Conservation (phyloP, 2,113 vertebrate species). For the Hemichromis elongatus region DNA sequence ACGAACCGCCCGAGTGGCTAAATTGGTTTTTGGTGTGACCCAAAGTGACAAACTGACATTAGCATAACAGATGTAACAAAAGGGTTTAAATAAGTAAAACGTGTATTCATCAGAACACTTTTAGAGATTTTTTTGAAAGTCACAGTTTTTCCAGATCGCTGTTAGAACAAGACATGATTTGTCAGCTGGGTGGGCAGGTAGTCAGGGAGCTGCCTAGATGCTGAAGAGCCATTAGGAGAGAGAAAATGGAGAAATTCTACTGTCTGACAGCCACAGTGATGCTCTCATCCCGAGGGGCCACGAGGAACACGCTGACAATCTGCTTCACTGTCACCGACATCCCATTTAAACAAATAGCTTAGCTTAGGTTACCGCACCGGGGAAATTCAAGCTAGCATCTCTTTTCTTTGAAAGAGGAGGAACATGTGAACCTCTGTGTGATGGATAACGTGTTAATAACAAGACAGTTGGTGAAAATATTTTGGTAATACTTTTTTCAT, state of each 20-base stretch:
- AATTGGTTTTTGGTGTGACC: background rate
- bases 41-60: background rate
- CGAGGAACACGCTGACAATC: constrained; percentile 59
- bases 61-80: background rate
- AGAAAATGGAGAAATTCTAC: constrained; percentile 64
- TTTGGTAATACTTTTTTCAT: background rate
- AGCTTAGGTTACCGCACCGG: constrained; percentile 43
- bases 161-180: constrained; percentile 29
- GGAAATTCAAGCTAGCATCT: constrained; percentile 36
- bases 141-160: constrained; percentile 14
- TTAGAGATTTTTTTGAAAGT: background rate
- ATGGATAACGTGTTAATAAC: constrained; percentile 34
- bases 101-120: background rate
- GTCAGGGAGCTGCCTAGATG: constrained; percentile 46
- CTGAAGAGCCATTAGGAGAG: constrained; percentile 54
- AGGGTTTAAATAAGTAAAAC: background rate
- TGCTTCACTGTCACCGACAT: constrained; percentile 61
- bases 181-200: constrained; percentile 35
- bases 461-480: constrained; percentile 6
- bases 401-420: background rate
- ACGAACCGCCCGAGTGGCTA: background rate
- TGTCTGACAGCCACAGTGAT: constrained; percentile 61
- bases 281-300: constrained; percentile 56
- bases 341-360: constrained; percentile 68
- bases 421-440: constrained; percentile 30